Evolutionary conservation across 2,888 invertebrate species (phyloP).

Genomic region (Acronicta psi): DNA sequence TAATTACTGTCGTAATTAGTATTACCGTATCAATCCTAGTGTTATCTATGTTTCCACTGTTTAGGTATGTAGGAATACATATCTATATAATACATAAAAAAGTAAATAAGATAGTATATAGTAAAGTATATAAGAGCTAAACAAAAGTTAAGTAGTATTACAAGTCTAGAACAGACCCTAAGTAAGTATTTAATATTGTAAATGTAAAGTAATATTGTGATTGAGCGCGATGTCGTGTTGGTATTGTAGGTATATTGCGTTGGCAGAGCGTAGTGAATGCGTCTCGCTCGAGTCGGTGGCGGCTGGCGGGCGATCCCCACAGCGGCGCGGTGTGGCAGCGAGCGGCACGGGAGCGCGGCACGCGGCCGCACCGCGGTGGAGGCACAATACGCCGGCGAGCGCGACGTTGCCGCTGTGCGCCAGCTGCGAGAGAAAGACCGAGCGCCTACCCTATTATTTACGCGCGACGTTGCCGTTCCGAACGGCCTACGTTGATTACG

Average conservation of each 20-base stretch:
- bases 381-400: constrained; percentile 69
- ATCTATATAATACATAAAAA: constrained; percentile 51
- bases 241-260: constrained; percentile 84
- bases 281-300: constrained; percentile 75
- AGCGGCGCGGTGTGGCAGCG: constrained; percentile 64
- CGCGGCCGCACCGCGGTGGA: constrained; percentile 65
- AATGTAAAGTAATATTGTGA: constrained; percentile 69
- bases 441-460: constrained; percentile 89
- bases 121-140: constrained; percentile 45
- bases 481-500: constrained; percentile 88
- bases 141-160: constrained; percentile 23
- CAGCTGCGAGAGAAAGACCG: constrained; percentile 89
- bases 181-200: constrained; percentile 53
- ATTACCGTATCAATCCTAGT: constrained; percentile 1
- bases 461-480: constrained; percentile 87
- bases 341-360: constrained; percentile 64
- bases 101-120: constrained; percentile 54
- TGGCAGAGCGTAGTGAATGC: constrained; percentile 71
- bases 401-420: constrained; percentile 87
- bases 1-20: constrained; percentile 22
- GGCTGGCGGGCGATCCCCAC: constrained; percentile 65
- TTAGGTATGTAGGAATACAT: constrained; percentile 34
- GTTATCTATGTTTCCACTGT: constrained; percentile 13
- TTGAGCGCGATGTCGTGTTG: constrained; percentile 70
- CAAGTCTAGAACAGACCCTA: constrained; percentile 37